Evolutionary conservation across 2,797 vertebrate genomes (phyloP), one percentile per base, ranked within the genome.

Genomic region (Malacoctenus gilli): DNA sequence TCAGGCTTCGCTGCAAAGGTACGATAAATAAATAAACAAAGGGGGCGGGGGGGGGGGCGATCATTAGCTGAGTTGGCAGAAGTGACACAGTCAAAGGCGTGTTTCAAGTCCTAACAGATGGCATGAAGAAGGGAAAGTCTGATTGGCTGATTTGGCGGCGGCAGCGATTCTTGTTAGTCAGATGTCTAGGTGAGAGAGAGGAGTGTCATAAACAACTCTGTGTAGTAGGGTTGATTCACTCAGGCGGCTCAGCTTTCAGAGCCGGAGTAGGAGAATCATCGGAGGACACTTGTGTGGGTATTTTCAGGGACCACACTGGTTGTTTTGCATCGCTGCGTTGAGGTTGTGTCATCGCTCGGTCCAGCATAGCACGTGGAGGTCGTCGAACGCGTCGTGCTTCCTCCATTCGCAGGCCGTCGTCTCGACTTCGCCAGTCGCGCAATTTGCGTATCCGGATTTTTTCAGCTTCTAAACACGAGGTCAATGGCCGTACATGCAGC

Each of bases 1-100:
- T 94, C 92, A 48, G 97, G 97, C 82, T 77, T 79, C 64, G 96
- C 97, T 99, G 62, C 2, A 71, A 80, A 71, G 39, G 50, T 60
- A 41, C 72, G 77, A 81, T 51, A 69, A 58, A 67, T 41, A 15
- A 56, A 59, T 54, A 61, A 63, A 67, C n/a, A n/a, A n/a, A n/a
- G n/a, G n/a, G n/a, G n/a, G n/a, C n/a, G n/a, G n/a, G n/a, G n/a
- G n/a, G n/a, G n/a, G n/a, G 49, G 36, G 2, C 4, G 7, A 57
- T 61, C 51, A 63, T 75, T 72, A 63, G 53, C 48, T 40, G 11
- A 23, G 52, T 41, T 81, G 59, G 65, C 49, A 68, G 48, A 60
- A 43, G 18, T 13, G 46, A 51, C 18, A 58, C 39, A 58, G 36
- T 49, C 50, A 76, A 62, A 74, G 15, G 15, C 57, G 40, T 2